Evolutionary conservation across 2,797 vertebrate genomes (phyloP).

Genomic region (Clarias platycephalus): DNA sequence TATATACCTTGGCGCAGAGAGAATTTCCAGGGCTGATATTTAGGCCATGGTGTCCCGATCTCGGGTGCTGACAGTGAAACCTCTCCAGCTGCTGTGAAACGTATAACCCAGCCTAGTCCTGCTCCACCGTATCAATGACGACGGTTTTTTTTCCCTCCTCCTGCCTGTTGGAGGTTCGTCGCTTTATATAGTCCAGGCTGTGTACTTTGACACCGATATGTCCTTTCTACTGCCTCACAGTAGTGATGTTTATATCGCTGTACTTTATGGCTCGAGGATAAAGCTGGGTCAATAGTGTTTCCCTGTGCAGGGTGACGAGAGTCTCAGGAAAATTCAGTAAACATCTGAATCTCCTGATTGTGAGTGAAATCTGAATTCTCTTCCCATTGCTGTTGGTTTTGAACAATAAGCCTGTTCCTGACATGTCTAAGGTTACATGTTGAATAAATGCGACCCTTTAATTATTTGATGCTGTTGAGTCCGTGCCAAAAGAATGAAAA

Average conservation of each 20-base stretch:
- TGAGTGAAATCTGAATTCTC: background rate
- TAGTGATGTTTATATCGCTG: background rate
- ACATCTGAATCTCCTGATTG: background rate
- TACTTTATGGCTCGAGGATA: background rate
- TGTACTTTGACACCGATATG: background rate
- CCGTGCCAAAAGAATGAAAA: no score
- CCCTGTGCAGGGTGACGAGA: background rate
- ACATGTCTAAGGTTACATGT: no score
- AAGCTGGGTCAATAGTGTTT: background rate
- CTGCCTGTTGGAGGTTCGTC: background rate
- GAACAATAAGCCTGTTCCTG: no score
- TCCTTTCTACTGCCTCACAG: constrained; percentile 1
- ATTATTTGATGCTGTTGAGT: no score
- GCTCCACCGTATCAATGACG: background rate
- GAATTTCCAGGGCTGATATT: background rate
- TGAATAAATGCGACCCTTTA: no score
- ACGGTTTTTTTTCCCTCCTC: constrained; percentile 1
- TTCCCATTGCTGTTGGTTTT: no score
- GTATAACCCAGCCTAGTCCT: constrained; percentile 16
- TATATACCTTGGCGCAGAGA: background rate
- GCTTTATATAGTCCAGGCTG: constrained; percentile 24
- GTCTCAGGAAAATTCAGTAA: background rate
- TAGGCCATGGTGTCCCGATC: background rate
- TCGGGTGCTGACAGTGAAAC: constrained; percentile 34
- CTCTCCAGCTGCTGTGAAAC: constrained; percentile 36